These are phyloP conservation scores for Pocota personata DNA, from an alignment of 2,888 invertebrate genomes.

Conservation along the genomic window DNA sequence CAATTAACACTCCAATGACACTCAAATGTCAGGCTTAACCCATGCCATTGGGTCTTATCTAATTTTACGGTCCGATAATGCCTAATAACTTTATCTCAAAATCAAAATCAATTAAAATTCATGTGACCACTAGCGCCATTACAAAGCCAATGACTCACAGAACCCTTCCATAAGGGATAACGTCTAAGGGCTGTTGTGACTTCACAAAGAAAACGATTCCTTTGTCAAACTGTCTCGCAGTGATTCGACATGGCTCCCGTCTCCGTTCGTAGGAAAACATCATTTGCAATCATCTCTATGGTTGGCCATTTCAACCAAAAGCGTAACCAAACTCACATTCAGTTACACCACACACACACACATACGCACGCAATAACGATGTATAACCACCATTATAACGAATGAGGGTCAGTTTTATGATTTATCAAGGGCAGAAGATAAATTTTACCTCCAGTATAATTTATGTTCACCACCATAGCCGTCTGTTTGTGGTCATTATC, in stretches of 20 bases:
- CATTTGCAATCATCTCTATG: conserved; percentile 1
- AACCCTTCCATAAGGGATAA: neutral
- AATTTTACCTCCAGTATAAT: conserved; percentile 57
- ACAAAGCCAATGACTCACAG: neutral
- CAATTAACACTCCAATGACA: conserved; percentile 6
- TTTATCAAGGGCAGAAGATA: conserved; percentile 60
- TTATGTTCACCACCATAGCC: conserved; percentile 59
- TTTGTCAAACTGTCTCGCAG: neutral
- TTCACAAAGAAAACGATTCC: neutral
- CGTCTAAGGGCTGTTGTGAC: too few species aligned
- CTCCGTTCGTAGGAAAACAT: neutral
- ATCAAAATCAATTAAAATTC: conserved; percentile 16
- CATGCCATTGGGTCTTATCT: neutral
- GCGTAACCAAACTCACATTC: neutral
- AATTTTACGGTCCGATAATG: conserved; percentile 28
- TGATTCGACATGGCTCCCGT: neutral
- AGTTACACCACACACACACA: neutral
- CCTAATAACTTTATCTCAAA: conserved; percentile 7
- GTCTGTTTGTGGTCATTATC: conserved; percentile 69
- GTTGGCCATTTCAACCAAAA: neutral
- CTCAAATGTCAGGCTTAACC: neutral
- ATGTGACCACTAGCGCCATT: neutral
- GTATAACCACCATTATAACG: conserved; percentile 45
- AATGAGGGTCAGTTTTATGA: conserved; percentile 62
- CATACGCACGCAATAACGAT: neutral